Percentiles rank a stretch among this genome's conserved stretches.
Evolutionary conservation across 2,888 invertebrate genomes (phyloP).

Genomic region (Belgica antarctica): DNA sequence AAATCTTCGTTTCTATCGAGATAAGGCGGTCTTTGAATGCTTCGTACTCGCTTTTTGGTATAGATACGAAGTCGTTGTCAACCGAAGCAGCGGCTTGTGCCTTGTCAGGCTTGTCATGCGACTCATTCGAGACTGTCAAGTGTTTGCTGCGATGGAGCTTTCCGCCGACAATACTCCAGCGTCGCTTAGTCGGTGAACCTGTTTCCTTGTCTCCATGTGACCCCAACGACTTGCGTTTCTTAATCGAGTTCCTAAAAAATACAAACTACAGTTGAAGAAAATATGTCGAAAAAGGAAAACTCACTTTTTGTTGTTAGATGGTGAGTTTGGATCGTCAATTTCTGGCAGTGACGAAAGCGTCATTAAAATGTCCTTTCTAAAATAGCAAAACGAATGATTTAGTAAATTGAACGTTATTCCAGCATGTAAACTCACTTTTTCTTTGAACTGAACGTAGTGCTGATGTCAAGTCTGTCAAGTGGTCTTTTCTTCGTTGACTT

Average conservation of each 20-base stretch:
- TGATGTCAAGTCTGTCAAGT: constrained; percentile 52
- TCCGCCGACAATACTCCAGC: constrained; percentile 57
- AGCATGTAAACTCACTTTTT: constrained; percentile 61
- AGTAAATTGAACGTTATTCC: too few relatives aligned
- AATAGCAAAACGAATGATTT: too few relatives aligned
- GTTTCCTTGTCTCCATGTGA: not conserved
- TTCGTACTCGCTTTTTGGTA: constrained; percentile 73
- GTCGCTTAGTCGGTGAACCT: constrained; percentile 54
- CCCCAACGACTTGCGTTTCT: constrained; percentile 4
- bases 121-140: not conserved
- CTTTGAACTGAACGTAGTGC: constrained; percentile 56
- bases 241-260: constrained; percentile 41
- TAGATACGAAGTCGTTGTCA: constrained; percentile 56
- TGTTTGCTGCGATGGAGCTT: constrained; percentile 16
- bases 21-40: constrained; percentile 73
- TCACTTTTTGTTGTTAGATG: constrained; percentile 64
- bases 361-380: constrained; percentile 60
- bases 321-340: constrained; percentile 58
- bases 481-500: constrained; percentile 65
- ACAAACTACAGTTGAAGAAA: too few relatives aligned
- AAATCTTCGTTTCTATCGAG: constrained; percentile 69
- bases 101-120: constrained; percentile 30
- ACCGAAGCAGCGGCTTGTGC: not conserved
- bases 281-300: constrained; percentile 49
- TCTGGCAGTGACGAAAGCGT: constrained; percentile 58